Percentiles rank a stretch among this genome's conserved stretches.
These are phyloP conservation scores for Pedicia rivosa DNA, from an alignment of 2,888 invertebrate genomes.

Conservation along the genomic window DNA sequence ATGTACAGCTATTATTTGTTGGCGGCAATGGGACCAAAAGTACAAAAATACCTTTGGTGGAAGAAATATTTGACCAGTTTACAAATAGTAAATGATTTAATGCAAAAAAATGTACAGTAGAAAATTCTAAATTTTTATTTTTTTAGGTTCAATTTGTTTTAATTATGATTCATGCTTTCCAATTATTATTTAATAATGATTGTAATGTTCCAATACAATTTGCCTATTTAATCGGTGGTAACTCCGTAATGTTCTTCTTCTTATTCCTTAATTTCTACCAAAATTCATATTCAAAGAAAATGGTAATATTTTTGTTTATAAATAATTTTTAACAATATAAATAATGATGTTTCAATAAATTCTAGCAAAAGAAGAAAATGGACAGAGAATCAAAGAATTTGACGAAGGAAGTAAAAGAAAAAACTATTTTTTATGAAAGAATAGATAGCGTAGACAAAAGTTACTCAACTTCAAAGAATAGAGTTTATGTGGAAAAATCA, in stretches of 20 bases:
- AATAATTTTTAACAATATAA: no score
- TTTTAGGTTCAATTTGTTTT: slow-evolving; percentile 66
- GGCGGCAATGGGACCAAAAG: slow-evolving; percentile 74
- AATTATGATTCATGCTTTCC: slow-evolving; percentile 80
- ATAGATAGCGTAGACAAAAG: slow-evolving; percentile 19
- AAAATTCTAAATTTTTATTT: slow-evolving; percentile 9
- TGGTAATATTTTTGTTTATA: slow-evolving; percentile 20
- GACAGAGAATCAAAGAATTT: neutral
- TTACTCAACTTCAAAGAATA: slow-evolving; percentile 24
- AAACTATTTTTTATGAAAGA: slow-evolving; percentile 20
- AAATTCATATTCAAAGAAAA: slow-evolving; percentile 44
- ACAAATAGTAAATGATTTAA: slow-evolving; percentile 58
- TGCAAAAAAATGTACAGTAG: neutral
- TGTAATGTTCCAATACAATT: slow-evolving; percentile 83
- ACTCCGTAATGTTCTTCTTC: slow-evolving; percentile 84
- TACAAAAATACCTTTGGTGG: slow-evolving; percentile 89
- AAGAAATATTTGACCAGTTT: slow-evolving; percentile 82
- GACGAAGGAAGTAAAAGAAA: slow-evolving; percentile 13
- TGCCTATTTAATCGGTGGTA: slow-evolving; percentile 82
- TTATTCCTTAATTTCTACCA: slow-evolving; percentile 87
- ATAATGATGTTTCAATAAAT: no score
- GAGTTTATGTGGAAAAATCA: slow-evolving; percentile 20
- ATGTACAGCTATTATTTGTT: slow-evolving; percentile 90
- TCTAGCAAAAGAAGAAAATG: slow-evolving; percentile 3
- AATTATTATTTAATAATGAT: slow-evolving; percentile 62